Conservation (phyloP, 2,797 vertebrate species). For the Pseudocheirus occidentalis region DNA sequence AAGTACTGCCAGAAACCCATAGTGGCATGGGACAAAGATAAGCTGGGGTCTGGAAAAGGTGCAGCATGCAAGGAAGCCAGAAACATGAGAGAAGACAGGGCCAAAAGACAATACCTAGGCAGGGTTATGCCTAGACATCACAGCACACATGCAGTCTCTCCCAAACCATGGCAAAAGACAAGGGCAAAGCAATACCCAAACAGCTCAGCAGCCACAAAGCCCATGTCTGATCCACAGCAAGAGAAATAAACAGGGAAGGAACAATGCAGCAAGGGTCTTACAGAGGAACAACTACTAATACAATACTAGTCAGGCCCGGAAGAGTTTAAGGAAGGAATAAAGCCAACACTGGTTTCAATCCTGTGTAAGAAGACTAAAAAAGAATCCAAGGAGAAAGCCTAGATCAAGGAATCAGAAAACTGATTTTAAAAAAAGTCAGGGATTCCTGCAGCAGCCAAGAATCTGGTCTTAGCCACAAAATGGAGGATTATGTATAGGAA, state of each 20-base stretch:
- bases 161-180: neutral
- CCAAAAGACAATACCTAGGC: too few species aligned
- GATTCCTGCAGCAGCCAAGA: too few species aligned
- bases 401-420: too few species aligned
- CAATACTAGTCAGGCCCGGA: neutral
- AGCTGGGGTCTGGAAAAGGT: neutral
- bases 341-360: neutral
- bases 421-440: too few species aligned
- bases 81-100: neutral
- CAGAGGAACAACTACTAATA: neutral
- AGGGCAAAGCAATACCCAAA: neutral
- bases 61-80: neutral
- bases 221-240: neutral
- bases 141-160: neutral
- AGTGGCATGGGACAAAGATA: neutral
- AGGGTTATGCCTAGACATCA: neutral
- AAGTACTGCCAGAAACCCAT: neutral
- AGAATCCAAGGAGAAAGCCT: too few species aligned
- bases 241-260: neutral
- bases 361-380: neutral
- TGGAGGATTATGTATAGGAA: too few species aligned
- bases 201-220: neutral
- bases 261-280: neutral
- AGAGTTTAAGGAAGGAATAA: neutral
- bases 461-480: too few species aligned